Evolutionary conservation across 92 coral and sea anemone species (phyloP).

Genomic region (Epizoanthus fatuus): DNA sequence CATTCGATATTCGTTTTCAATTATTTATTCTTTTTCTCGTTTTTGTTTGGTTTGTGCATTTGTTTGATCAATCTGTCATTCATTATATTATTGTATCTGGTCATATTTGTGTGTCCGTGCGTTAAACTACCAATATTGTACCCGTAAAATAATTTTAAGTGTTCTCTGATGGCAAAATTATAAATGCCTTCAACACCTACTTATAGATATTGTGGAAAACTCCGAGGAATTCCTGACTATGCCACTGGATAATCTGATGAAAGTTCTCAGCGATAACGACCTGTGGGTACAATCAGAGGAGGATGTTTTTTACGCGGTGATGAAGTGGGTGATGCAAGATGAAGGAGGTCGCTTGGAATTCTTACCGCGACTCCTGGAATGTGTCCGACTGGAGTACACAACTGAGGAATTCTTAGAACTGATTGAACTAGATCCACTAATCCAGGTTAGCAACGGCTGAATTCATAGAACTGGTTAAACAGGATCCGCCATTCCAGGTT

Average conservation of each 20-base stretch:
- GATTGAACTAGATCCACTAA: slow-evolving; percentile 41
- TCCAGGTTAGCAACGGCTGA: slow-evolving; percentile 39
- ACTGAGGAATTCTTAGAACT: slow-evolving; percentile 45
- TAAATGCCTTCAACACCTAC: not conserved
- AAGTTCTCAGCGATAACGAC: slow-evolving; percentile 53
- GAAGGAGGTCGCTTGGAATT: slow-evolving; percentile 22
- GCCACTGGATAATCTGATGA: slow-evolving; percentile 51
- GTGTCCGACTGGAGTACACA: slow-evolving; percentile 65
- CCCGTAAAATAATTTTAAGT: no score
- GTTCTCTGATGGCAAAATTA: no score
- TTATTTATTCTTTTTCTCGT: no score
- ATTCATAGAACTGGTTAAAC: not conserved
- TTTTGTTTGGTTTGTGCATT: no score
- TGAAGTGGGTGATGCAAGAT: slow-evolving; percentile 66
- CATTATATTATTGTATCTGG: no score
- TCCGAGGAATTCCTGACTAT: slow-evolving; percentile 46
- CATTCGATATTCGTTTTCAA: no score
- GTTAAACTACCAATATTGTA: no score
- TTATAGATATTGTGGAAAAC: slow-evolving; percentile 9
- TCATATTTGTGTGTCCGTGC: no score
- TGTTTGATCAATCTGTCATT: no score
- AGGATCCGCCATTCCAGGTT: no score
- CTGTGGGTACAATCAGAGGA: slow-evolving; percentile 60
- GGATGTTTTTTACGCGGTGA: slow-evolving; percentile 61
- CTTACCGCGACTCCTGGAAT: slow-evolving; percentile 50